These are phyloP conservation scores for Salminus brasiliensis DNA, from an alignment of 2,113 vertebrate species.

Conservation along the genomic window DNA sequence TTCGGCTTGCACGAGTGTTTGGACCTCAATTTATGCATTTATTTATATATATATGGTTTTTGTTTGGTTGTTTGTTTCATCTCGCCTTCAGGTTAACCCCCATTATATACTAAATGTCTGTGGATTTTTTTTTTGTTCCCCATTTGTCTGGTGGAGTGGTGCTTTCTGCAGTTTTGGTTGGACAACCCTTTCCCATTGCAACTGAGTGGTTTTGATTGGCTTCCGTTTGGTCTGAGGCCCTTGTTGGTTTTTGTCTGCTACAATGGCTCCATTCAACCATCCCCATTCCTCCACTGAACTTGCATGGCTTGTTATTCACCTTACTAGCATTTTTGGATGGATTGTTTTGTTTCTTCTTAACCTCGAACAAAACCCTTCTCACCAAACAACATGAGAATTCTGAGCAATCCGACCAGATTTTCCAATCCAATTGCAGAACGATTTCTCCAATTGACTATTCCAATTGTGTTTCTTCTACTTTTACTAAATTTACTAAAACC, in stretches of 20 bases:
- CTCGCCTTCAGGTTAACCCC: constrained; percentile 37
- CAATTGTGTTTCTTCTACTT: constrained; percentile 50
- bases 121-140: constrained; percentile 41
- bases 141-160: constrained; percentile 58
- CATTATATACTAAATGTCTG: constrained; percentile 43
- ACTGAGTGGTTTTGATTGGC: constrained; percentile 21
- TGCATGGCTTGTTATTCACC: constrained; percentile 75
- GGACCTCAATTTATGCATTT: not conserved
- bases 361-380: constrained; percentile 64
- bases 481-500: constrained; percentile 75
- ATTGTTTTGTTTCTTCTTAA: constrained; percentile 71
- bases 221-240: constrained; percentile 47
- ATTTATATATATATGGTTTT: too few species aligned
- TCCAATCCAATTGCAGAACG: constrained; percentile 72
- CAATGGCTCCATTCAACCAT: constrained; percentile 32
- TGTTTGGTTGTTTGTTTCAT: not conserved
- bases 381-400: constrained; percentile 68
- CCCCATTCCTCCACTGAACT: constrained; percentile 52
- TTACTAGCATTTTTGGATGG: constrained; percentile 65
- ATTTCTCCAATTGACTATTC: constrained; percentile 58
- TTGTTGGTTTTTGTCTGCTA: constrained; percentile 56
- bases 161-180: constrained; percentile 42
- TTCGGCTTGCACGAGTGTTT: constrained; percentile 52
- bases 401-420: constrained; percentile 71
- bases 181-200: constrained; percentile 17